phyloP scores from a whole-genome alignment of 2,113 vertebrate genomes.

The Hippopotamus amphibius region DNA sequence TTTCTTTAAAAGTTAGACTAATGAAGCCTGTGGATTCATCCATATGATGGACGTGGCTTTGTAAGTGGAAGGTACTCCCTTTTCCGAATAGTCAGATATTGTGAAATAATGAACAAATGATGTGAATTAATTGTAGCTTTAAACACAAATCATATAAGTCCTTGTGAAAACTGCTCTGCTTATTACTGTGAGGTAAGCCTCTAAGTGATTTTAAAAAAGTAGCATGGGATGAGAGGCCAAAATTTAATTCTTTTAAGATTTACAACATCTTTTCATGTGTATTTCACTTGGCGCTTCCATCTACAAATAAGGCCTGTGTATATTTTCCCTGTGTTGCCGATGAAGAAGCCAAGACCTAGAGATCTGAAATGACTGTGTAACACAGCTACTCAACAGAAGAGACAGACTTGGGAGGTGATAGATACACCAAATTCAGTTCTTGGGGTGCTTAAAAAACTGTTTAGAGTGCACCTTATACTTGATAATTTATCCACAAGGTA shows the following conservation, averaged over 20 bases:
- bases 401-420: no score
- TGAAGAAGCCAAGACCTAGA: no score
- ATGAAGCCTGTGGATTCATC: not conserved
- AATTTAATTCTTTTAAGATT: slow-evolving; percentile 22
- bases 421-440: no score
- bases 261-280: not conserved
- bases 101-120: not conserved
- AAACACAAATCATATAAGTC: not conserved
- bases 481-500: not conserved
- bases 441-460: no score
- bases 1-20: slow-evolving; percentile 44
- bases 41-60: not conserved
- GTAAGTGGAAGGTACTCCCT: not conserved
- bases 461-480: no score
- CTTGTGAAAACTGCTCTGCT: not conserved
- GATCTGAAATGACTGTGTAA: no score
- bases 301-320: not conserved
- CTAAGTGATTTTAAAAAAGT: not conserved
- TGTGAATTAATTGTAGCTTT: slow-evolving; percentile 27
- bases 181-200: not conserved
- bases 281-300: not conserved
- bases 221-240: slow-evolving; percentile 9
- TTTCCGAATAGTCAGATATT: slow-evolving; percentile 44
- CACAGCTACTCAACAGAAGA: no score
- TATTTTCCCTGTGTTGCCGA: no score